Evolutionary conservation across 2,797 vertebrate species (phyloP), one percentile per base, ranked within the genome.

Genomic region (Poeciliopsis infans): DNA sequence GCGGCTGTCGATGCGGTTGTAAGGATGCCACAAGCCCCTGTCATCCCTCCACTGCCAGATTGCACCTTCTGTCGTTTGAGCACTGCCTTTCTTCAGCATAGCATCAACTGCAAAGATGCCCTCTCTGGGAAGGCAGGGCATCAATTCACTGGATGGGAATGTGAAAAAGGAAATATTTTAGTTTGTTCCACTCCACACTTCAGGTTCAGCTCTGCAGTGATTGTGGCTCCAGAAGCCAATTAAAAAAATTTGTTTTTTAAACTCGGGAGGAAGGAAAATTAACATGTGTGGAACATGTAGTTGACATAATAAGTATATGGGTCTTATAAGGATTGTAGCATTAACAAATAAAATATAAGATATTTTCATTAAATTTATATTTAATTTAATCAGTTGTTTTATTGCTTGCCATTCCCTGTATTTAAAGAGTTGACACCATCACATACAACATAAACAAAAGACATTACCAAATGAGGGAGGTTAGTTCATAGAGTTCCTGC

Each of bases 11-110:
- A 99, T 99, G 89, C 98, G 97, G 94, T 99, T 99, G 93, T 99
- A 99, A 2, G 98, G 98, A 94, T 99, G 98, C 98, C 98, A 99
- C 76, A 99, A 96, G 79, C 98, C 98, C 55, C 98, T 94, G 93
- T 99, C 98, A 89, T 99, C 98, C 83, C 98, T 95, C 98, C 98
- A 99, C 74, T 99, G 98, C 98, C 98, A 99, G 90, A 99, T 98
- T 0, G 98, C 98, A 36, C 98, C 98, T 82, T 99, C 98, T 41
- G 98, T 99, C 78, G 97, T 98, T 95, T 99, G 98, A 0, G 98
- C 96, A 64, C 97, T 99, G 92, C 98, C 98, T 92, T 99, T 99
- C 95, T 99, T 99, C 81, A 99, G 94, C 98, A 99, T 99, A 83
- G 97, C 94, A 92, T 99, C 98, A 81, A 99, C 98, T 49, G 98